Evolutionary conservation across 2,888 invertebrate species (phyloP), one percentile per base, ranked within the genome.

Genomic region (Noctua janthe): DNA sequence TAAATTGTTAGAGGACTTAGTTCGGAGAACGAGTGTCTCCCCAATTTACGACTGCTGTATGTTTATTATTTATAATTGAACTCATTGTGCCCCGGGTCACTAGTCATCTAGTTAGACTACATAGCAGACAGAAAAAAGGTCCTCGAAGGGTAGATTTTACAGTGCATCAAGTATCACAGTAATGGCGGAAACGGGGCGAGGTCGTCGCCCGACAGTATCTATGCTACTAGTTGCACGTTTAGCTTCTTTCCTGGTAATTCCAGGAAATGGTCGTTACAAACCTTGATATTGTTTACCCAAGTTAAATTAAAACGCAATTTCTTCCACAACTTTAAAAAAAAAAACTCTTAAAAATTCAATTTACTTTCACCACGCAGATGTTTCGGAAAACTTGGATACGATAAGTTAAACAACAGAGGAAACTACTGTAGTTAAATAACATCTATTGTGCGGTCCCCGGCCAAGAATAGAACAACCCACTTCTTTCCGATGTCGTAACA

Each of bases 171-270:
- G 67, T 76, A 76, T 78, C 83, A 78, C 76, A 81, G 81, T 85
- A 86, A 84, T 87, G 64, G 80, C 88, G 89, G 89, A 91, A 92
- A 89, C 87, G 78, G 77, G 76, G 71, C 91, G 90, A 92, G 91
- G 91, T 88, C 91, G 85, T 78, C 84, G 80, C 62, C 79, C 83
- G 59, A 90, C 87, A 88, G 88, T 87, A 83, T 84, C 81, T 89
- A 88, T 88, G 86, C 86, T 89, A 88, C 85, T 86, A 90, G 79
- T 72, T 83, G 77, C 75, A 76, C 76, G 80, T 85, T 86, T 76
- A 82, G 71, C 71, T 83, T 89, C 83, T 87, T 89, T 88, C 78
- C 78, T 56, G 74, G 79, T 82, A 85, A 86, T 88, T 92, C 82
- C 87, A 91, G 87, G 87, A 91, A 91, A 87, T 77, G 51, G 74